Evolutionary conservation across 1,140 invertebrate species (phyloP).

Genomic region (Zaprionus nigranus): DNA sequence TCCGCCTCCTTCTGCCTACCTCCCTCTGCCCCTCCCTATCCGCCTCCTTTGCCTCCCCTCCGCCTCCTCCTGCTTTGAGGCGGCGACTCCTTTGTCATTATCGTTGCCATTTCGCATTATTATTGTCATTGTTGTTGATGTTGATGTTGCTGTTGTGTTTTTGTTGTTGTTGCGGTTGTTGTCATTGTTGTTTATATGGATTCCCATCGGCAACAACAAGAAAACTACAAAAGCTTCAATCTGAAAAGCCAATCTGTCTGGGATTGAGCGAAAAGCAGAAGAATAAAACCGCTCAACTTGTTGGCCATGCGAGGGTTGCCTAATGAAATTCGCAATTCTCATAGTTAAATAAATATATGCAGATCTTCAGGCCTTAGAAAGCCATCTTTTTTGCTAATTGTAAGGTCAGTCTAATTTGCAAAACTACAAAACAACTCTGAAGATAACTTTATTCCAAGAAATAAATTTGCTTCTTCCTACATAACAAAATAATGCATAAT

Average conservation of each 20-base stretch:
- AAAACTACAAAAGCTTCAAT: slow-evolving; percentile 41
- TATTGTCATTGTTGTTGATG: slow-evolving; percentile 42
- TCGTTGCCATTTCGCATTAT: slow-evolving; percentile 54
- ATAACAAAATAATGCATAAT: too few relatives aligned
- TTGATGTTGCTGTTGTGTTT: slow-evolving; percentile 5
- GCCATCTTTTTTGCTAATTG: too few relatives aligned
- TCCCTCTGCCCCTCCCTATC: neutral
- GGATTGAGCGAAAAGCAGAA: slow-evolving; percentile 19
- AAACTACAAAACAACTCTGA: too few relatives aligned
- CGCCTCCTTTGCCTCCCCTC: neutral
- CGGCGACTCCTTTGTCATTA: slow-evolving; percentile 52
- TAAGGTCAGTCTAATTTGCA: neutral
- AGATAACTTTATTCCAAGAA: too few relatives aligned
- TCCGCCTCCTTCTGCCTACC: neutral
- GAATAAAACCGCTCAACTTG: slow-evolving; percentile 23
- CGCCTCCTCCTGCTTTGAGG: neutral
- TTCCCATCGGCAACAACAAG: slow-evolving; percentile 37
- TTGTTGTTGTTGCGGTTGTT: slow-evolving; percentile 14
- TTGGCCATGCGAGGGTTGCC: slow-evolving; percentile 28
- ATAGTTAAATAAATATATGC: neutral
- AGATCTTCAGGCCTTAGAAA: too few relatives aligned
- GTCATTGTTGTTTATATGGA: slow-evolving; percentile 33
- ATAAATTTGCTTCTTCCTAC: too few relatives aligned
- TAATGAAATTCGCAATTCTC: neutral
- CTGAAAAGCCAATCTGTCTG: slow-evolving; percentile 52